Base-by-base conservation (phyloP, 2,113 vertebrate species). In the Brachionichthys hirsutus region DNA sequence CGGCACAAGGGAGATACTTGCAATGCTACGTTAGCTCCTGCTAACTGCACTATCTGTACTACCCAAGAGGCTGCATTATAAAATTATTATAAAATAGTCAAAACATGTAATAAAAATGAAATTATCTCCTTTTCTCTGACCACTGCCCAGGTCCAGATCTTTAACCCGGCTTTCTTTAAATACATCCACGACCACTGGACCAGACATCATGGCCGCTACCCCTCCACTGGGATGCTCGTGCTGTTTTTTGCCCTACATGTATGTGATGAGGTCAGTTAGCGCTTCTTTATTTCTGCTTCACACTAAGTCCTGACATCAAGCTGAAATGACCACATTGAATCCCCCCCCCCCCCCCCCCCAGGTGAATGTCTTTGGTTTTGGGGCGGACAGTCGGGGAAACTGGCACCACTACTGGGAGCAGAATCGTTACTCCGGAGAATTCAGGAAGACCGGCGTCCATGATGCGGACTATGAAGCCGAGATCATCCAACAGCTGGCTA, bases 331-430 rank as follows among this genome's bases (percentile, higher is more conserved):
- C 6, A 38, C 9, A 41, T 9, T 34, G 9, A 30, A 1, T 20
- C 12, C 38, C 2, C 19, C 42, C 0, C 1, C 14, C 6, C 1
- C 56, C 62, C 16, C 64, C 17, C 24, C 50, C n/a, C 78, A 99
- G 97, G 97, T 99, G 76, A 97, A 99, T 30, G 95, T 99, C 77
- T 99, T 96, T 2, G 97, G 97, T 8, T 99, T 99, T 0, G 96
- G 96, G 1, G 95, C 95, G 0, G 96, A 99, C 90, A 92, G 93
- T 69, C 91, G 94, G 0, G 96, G 97, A 18, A 98, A 97, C 90
- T 98, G 96, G 97, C 97, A 99, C 85, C 96, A 98, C 87, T 99
- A 99, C 89, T 99, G 96, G 96, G 96, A 98, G 83, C 95, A 99
- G 82, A 98, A 98, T 88, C 94, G 95, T 65, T 98, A 98, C 1